These are phyloP conservation scores for Julus scandinavius DNA, from an alignment of 2,888 invertebrate species.

Conservation along the genomic window DNA sequence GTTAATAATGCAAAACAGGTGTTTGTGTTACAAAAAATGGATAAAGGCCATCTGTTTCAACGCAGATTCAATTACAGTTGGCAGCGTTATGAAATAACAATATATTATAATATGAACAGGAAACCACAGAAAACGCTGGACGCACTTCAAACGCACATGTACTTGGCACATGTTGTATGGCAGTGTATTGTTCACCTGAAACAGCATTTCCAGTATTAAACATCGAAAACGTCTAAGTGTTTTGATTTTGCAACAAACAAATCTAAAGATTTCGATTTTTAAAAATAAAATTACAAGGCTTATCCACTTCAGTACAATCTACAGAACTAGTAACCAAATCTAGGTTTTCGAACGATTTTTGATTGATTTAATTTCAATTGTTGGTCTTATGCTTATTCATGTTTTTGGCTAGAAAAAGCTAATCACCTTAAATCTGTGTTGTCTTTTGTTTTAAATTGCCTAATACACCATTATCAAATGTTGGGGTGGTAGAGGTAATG, in stretches of 20 bases:
- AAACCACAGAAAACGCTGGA: neutral
- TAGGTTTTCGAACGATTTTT: too few relatives aligned
- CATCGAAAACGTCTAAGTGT: too few relatives aligned
- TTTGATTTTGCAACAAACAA: neutral
- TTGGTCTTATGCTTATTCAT: too few relatives aligned
- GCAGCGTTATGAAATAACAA: neutral
- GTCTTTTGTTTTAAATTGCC: too few relatives aligned
- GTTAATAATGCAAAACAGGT: constrained; percentile 32
- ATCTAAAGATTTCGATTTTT: neutral
- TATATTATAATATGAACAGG: neutral
- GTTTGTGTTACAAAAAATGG: neutral
- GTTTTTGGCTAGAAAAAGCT: too few relatives aligned
- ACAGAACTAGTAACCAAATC: too few relatives aligned
- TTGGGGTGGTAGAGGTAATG: too few relatives aligned
- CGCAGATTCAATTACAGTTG: neutral
- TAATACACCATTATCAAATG: too few relatives aligned
- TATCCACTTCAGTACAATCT: too few relatives aligned
- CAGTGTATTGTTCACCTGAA: neutral
- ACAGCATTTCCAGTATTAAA: neutral
- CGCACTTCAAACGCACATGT: neutral
- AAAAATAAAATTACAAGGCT: neutral
- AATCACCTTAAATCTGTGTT: too few relatives aligned
- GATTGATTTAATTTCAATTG: too few relatives aligned
- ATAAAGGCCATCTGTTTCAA: neutral
- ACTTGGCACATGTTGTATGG: neutral